Percentiles rank a stretch among this genome's conserved stretches.
Evolutionary conservation across 2,888 invertebrate species (phyloP).

Genomic region (Lobophora halterata): DNA sequence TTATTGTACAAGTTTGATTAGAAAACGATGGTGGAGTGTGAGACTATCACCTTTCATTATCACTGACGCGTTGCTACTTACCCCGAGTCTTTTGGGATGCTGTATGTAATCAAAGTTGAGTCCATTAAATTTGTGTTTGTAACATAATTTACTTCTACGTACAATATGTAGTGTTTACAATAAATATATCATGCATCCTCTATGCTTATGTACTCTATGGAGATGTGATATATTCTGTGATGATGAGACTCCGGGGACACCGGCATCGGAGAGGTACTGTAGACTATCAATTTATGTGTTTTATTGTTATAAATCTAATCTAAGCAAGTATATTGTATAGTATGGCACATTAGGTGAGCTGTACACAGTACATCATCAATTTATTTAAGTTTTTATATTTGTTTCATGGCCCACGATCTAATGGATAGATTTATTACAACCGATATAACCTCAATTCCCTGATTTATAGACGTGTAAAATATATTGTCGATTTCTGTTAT

Average conservation of each 20-base stretch:
- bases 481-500: slow-evolving; percentile 5
- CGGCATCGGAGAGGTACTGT: no score
- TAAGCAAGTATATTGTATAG: no score
- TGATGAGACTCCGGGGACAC: no score
- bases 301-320: no score
- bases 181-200: no score
- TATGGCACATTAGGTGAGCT: no score
- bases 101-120: slow-evolving; percentile 26
- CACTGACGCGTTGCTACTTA: slow-evolving; percentile 43
- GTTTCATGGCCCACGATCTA: neutral
- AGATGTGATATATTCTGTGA: no score
- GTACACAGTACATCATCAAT: no score
- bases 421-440: neutral
- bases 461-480: slow-evolving; percentile 1
- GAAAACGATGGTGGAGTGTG: slow-evolving; percentile 53
- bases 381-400: no score
- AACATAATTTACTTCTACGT: neutral
- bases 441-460: neutral
- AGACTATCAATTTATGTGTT: no score
- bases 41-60: slow-evolving; percentile 46
- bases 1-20: slow-evolving; percentile 65
- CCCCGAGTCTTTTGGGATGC: slow-evolving; percentile 37
- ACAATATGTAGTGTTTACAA: neutral
- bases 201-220: no score
- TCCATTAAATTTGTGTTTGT: slow-evolving; percentile 2